Base-by-base conservation (phyloP, 2,797 vertebrate genomes). In the Chelon auratus region DNA sequence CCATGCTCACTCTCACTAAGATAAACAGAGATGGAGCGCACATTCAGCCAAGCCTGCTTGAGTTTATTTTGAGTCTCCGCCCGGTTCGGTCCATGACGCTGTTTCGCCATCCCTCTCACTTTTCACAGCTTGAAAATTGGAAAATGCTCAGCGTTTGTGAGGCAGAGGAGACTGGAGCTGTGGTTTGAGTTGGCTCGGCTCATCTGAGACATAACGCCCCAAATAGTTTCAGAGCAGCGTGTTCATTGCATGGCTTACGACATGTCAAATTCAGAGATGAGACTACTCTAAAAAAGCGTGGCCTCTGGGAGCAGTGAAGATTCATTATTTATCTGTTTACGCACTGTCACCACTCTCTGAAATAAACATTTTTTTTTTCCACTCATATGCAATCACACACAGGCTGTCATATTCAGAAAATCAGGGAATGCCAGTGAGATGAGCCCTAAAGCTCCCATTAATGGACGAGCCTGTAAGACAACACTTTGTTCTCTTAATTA, bases 401-500 rank as follows among this genome's bases (percentile, higher is more conserved):
- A 80, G 65, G 51, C 43, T 68, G 84, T 83, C 82, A 84, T 76
- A 70, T 78, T 85, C 62, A 50, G 59, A 50, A 79, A 81, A 85
- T 80, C 60, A 39, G 56, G 47, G 63, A 33, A 78, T 74, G 72
- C 59, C 75, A 77, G 72, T 47, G 66, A 84, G 84, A 90, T 76
- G 82, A 89, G 84, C 68, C 86, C 84, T 75, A 82, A 90, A 89
- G 91, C 62, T 84, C 81, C 53, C 85, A 89, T 89, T 88, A 92
- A 91, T 85, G 80, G 81, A 90, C 80, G 55, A 71, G 81, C 71
- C 85, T 84, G 86, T 86, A 93, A 93, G 90, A 93, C 87, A 90
- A 91, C 92, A 94, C 91, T 93, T 92, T 91, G 90, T 92, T 91
- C 91, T 91, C 91, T 90, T 91, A 93, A 93, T 94, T 94, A 92